Evolutionary conservation across 2,797 vertebrate species (phyloP), one percentile per base, ranked within the genome.

Genomic region (Poliocrania exsul): DNA sequence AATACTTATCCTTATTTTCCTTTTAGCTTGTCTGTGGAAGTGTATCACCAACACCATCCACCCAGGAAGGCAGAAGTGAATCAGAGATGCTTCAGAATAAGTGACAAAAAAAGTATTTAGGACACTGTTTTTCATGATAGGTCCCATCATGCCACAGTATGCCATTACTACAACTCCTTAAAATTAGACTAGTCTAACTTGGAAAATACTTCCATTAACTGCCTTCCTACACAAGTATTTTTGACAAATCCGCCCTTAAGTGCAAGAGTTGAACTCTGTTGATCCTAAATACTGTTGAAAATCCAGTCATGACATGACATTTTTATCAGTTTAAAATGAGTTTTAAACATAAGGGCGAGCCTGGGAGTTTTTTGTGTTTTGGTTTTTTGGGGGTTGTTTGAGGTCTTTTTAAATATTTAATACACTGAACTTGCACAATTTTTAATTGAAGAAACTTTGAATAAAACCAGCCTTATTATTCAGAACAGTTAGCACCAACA

Each of bases 61-160:
- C 38, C n/a, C 56, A 78, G 26, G 44, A 88, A 73, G 24, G 44
- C 23, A 81, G 21, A 86, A 93, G 14, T 53, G 44, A 85, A 79
- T 71, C 73, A 53, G 47, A 58, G 5, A 6, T 71, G 50, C 38
- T 75, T 80, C 91, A 79, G 94, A 97, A 95, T 57, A 75, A 93
- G 20, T 4, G 88, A 87, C 91, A 28, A 51, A 69, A 86, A 84
- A 14, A 69, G 23, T 37, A 92, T 38, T 38, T 58, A 51, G 65
- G 65, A 86, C 37, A 58, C 12, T 58, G 25, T 20, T 53, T 78
- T 71, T 53, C 72, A 46, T 24, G 26, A 60, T 4, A 33, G 64
- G 40, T 62, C 50, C 58, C 25, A 35, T 56, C 40, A 64, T 9
- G 16, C 21, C 86, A 79, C 46, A 31, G 38, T 80, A 13, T 37